These are phyloP conservation scores for Saimiri boliviensis DNA, from an alignment of 2,113 vertebrate genomes.

Conservation along the genomic window DNA sequence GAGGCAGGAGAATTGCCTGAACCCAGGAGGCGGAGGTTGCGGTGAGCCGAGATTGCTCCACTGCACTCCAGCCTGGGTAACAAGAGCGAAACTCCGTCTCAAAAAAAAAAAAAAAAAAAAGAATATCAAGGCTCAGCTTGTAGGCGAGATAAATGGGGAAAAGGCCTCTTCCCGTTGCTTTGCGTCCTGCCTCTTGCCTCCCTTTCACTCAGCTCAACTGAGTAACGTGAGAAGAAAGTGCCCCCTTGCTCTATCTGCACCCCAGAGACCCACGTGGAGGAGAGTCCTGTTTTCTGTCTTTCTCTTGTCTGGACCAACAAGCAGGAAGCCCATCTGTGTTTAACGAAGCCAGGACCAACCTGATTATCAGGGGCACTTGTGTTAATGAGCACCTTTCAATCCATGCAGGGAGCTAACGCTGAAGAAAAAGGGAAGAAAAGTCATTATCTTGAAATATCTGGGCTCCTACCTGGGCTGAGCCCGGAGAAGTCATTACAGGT, in stretches of 20 bases:
- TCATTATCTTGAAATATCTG: slow-evolving; percentile 70
- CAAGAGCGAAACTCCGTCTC: no score
- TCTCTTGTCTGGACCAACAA: slow-evolving; percentile 59
- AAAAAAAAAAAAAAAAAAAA: neutral
- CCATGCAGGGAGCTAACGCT: slow-evolving; percentile 54
- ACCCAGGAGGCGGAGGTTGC: no score
- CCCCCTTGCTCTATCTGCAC: neutral
- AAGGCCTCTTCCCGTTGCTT: neutral
- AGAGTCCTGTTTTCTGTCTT: neutral
- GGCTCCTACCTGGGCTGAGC: slow-evolving; percentile 64
- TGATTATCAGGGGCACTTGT: slow-evolving; percentile 72
- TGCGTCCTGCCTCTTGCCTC: neutral
- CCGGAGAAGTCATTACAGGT: slow-evolving; percentile 68
- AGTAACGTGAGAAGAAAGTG: neutral
- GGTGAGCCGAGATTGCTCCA: no score
- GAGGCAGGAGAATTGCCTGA: no score
- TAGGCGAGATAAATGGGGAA: neutral
- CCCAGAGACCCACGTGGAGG: neutral
- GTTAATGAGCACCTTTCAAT: slow-evolving; percentile 76
- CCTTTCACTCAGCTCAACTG: neutral
- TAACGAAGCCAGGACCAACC: slow-evolving; percentile 73
- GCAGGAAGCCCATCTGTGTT: slow-evolving; percentile 36
- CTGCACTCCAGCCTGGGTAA: no score
- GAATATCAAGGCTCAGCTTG: neutral
- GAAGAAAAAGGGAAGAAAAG: slow-evolving; percentile 73